These are phyloP conservation scores for Tetranychus piercei DNA, from an alignment of 2,888 invertebrate species.

Conservation along the genomic window DNA sequence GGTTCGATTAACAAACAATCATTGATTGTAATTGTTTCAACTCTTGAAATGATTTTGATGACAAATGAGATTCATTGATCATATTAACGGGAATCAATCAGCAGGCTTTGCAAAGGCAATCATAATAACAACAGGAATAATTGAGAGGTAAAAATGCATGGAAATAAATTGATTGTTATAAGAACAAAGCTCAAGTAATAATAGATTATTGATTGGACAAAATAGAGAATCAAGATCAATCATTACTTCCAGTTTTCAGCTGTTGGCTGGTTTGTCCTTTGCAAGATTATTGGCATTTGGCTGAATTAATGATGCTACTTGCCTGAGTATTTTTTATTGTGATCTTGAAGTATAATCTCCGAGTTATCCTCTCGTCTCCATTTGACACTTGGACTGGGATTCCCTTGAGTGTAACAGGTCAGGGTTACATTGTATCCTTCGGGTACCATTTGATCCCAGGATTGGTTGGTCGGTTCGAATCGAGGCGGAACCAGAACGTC, in stretches of 20 bases:
- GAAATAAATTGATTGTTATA: too few relatives aligned
- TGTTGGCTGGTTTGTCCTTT: too few relatives aligned
- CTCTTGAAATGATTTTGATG: too few relatives aligned
- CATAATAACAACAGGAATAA: too few relatives aligned
- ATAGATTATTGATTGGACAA: too few relatives aligned
- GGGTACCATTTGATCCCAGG: conserved; percentile 73
- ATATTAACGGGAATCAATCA: too few relatives aligned
- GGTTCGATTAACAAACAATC: not conserved
- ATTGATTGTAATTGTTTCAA: not conserved
- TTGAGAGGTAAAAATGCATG: too few relatives aligned
- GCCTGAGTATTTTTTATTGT: not conserved
- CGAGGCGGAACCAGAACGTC: conserved; percentile 73
- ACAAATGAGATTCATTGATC: too few relatives aligned
- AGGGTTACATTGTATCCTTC: conserved; percentile 73
- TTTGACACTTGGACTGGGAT: conserved; percentile 60
- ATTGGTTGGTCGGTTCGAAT: conserved; percentile 45
- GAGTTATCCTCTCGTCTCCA: conserved; percentile 82
- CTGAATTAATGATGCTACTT: not conserved
- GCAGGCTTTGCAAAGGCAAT: too few relatives aligned
- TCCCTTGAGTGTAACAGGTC: conserved; percentile 65
- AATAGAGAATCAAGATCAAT: too few relatives aligned
- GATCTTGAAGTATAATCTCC: conserved; percentile 46
- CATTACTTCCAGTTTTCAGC: too few relatives aligned
- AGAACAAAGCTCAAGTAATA: too few relatives aligned
- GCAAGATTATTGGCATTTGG: not conserved